phyloP scores from a whole-genome alignment of 2,888 invertebrate species.

The Lithophane leautieri region DNA sequence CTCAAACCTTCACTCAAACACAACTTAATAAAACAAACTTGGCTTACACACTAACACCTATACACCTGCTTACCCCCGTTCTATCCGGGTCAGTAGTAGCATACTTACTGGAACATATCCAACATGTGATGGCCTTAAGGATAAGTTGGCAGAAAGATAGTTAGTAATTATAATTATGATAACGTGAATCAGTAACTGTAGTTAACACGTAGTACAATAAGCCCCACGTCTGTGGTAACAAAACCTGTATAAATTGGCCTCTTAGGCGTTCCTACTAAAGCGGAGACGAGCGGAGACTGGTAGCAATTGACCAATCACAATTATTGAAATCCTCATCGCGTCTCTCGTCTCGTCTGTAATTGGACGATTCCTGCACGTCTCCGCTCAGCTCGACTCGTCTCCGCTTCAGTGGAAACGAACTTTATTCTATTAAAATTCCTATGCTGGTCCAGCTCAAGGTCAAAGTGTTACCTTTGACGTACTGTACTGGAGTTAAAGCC shows the following conservation, averaged over 20 bases:
- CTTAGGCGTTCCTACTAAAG: no score
- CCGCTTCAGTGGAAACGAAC: no score
- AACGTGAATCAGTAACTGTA: conserved; percentile 45
- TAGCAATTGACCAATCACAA: no score
- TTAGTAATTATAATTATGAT: conserved; percentile 42
- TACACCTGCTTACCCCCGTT: conserved; percentile 44
- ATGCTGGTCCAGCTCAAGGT: no score
- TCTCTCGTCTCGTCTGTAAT: no score
- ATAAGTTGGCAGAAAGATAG: conserved; percentile 46
- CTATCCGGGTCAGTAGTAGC: conserved; percentile 46
- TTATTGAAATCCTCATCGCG: no score
- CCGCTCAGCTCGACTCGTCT: no score
- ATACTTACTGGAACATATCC: conserved; percentile 46
- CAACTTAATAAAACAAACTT: conserved; percentile 37
- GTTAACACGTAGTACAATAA: neutral
- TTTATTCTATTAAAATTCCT: no score
- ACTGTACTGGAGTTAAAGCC: neutral
- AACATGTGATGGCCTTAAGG: conserved; percentile 53
- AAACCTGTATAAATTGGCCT: no score
- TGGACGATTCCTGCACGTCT: no score
- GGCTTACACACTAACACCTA: conserved; percentile 44
- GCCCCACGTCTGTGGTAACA: neutral
- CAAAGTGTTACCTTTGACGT: no score
- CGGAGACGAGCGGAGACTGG: no score
- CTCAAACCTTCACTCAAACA: conserved; percentile 23